phyloP scores from a whole-genome alignment of 2,113 vertebrate genomes.

The Malurus cyaneus region DNA sequence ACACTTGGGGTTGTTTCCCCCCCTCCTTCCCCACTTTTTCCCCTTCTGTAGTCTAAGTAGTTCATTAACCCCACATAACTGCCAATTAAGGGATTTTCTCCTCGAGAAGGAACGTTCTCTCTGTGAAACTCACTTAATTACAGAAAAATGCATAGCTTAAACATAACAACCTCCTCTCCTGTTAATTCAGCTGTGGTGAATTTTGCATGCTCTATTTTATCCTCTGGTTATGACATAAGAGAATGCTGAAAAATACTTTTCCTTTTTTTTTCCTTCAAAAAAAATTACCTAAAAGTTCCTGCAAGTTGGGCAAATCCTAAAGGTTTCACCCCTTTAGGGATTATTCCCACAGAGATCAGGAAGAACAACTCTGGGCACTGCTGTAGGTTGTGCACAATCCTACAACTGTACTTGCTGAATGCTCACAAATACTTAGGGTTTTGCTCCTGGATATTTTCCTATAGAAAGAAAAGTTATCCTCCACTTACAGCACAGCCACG shows the following conservation, averaged over 20 bases:
- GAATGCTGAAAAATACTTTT: background rate
- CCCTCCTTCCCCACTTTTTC: too few species aligned
- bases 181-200: slow-evolving; percentile 12
- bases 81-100: slow-evolving; percentile 17
- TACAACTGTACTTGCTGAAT: background rate
- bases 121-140: slow-evolving; percentile 7
- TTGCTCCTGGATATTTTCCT: background rate
- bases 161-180: background rate
- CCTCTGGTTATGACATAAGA: background rate
- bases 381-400: background rate
- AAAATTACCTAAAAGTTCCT: background rate
- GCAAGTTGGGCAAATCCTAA: background rate
- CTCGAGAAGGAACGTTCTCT: background rate
- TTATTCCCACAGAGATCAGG: background rate
- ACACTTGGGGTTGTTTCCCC: background rate
- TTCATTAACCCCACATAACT: slow-evolving; percentile 31
- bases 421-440: background rate
- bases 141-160: background rate
- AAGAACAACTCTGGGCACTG: background rate
- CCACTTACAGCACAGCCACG: rapidly evolving
- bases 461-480: background rate
- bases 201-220: background rate
- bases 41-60: background rate
- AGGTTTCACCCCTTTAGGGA: background rate
- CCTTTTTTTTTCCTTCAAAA: background rate